phyloP scores from a whole-genome alignment of 2,888 invertebrate genomes.

The Eledona agricola region DNA sequence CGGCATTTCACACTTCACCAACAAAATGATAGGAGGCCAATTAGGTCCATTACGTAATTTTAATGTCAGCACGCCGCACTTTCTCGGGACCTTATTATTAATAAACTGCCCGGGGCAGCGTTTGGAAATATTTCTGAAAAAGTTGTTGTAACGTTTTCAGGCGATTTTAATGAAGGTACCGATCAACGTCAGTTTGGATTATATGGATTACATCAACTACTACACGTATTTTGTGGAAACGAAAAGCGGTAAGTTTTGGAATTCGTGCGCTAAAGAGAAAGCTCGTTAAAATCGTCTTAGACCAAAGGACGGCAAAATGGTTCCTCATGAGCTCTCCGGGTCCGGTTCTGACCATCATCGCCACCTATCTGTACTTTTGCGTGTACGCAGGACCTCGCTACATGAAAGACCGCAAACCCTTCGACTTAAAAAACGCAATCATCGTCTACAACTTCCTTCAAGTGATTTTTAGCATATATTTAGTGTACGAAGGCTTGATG shows the following conservation, averaged over 20 bases:
- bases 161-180: conserved; percentile 20
- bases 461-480: conserved; percentile 79
- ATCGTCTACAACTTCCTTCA: conserved; percentile 89
- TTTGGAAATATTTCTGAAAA: conserved; percentile 7
- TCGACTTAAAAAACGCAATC: conserved; percentile 79
- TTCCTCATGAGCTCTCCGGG: conserved; percentile 77
- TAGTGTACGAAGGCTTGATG: conserved; percentile 46
- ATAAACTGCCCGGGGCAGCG: conserved; percentile 12
- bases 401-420: conserved; percentile 89
- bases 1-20: neutral
- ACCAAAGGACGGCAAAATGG: conserved; percentile 73
- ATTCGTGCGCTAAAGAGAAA: neutral
- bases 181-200: conserved; percentile 29
- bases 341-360: conserved; percentile 70
- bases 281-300: conserved; percentile 56
- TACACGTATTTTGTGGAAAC: conserved; percentile 32
- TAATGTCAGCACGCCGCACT: conserved; percentile 16
- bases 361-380: conserved; percentile 76
- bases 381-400: conserved; percentile 82
- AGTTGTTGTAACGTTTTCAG: conserved; percentile 11
- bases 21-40: conserved; percentile 10
- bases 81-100: conserved; percentile 23
- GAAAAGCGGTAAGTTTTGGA: conserved; percentile 31
- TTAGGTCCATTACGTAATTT: conserved; percentile 15
- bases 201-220: conserved; percentile 37